Base-by-base conservation (phyloP, 2,888 invertebrate species). In the Tinea semifulvella region DNA sequence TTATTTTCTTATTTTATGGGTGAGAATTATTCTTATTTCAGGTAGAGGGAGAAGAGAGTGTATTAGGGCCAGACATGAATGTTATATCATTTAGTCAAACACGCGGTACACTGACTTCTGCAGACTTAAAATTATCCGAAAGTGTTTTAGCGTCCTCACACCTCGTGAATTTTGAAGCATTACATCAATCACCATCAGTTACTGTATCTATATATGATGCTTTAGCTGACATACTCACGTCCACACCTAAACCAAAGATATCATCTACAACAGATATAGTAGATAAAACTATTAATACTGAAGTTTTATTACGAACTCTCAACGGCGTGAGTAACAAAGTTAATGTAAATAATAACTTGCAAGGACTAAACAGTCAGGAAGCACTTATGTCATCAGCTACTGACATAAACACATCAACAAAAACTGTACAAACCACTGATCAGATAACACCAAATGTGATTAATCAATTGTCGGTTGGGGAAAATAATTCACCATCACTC, bases 171-270 rank as follows among this genome's bases (percentile, higher is more conserved):
- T 82, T 84, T 60, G 84, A 84, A 63, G 82, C 83, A 48, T 77
- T 82, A 57, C 69, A 83, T 51, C 80, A 83, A 59, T 83, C 83
- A 56, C 79, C 81, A 51, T 83, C 83, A 56, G 83, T 83, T 55
- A 84, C 84, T 53, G 74, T 84, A 56, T 84, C 84, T 49, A 84
- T 84, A 54, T 84, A 82, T 55, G 83, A 83, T 68, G 84, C 84
- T 62, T 60, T 84, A 63, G 82, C 84, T 61, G 84, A 84, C 52
- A 82, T 84, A 58, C 74, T 84, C 53, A 82, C 80, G 52, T 81
- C 81, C 42, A 80, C 82, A 65, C 76, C 79, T 51, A 74, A 65
- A 72, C 61, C 71, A 55, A 68, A 69, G 61, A 61, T 76, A 51
- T 68, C 79, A 49, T 56, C 75, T 55, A 73, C 71, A 52, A 77